Conservation (phyloP, 1,140 invertebrate genomes). For the Carposina sasakii region DNA sequence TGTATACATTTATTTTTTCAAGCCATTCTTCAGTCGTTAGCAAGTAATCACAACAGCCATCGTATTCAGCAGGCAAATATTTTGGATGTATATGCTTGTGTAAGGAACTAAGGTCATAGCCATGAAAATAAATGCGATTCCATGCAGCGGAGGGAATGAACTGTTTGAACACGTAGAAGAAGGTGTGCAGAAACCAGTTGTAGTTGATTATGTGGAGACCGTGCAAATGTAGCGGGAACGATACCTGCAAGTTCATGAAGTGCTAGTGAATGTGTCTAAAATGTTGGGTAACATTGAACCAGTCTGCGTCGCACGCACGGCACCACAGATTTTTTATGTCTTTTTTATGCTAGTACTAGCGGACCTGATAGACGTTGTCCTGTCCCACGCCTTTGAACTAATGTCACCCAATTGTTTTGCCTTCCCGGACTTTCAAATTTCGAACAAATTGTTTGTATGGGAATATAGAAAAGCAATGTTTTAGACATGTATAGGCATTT, state of each 20-base stretch:
- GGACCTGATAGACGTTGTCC: no score
- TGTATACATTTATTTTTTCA: conserved; percentile 48
- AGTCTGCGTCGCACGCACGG: no score
- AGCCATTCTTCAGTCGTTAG: conserved; percentile 52
- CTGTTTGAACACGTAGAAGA: conserved; percentile 82
- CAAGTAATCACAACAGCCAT: conserved; percentile 73
- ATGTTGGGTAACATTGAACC: no score
- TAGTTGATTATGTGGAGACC: conserved; percentile 84
- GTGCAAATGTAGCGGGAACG: conserved; percentile 80
- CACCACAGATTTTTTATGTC: no score
- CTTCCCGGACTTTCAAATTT: no score
- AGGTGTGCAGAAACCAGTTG: conserved; percentile 83
- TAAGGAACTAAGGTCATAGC: conserved; percentile 81
- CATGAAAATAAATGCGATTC: conserved; percentile 83
- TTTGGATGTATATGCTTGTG: conserved; percentile 82
- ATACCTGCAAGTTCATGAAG: conserved; percentile 18
- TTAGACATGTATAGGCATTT: no score
- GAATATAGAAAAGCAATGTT: no score
- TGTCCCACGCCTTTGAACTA: no score
- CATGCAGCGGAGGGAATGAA: conserved; percentile 79
- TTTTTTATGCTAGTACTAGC: no score
- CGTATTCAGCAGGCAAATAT: conserved; percentile 80
- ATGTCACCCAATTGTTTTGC: no score
- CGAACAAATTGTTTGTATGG: no score
- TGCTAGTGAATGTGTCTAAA: no score